Evolutionary conservation across 2,113 vertebrate genomes (phyloP).

Genomic region (Rhinoderma darwinii): DNA sequence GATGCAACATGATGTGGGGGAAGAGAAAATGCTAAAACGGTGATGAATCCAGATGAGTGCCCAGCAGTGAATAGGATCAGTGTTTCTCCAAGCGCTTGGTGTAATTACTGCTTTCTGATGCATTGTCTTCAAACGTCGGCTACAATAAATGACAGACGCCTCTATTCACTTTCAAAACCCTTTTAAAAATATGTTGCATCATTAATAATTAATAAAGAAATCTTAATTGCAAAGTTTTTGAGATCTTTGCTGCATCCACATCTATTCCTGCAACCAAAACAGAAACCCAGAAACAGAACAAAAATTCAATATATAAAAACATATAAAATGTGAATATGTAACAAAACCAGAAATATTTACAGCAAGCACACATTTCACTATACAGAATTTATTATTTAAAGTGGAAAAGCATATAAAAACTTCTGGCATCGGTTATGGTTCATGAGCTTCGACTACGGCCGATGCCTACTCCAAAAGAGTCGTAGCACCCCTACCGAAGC

Average conservation of each 20-base stretch:
- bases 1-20: slow-evolving; percentile 16
- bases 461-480: too few species aligned
- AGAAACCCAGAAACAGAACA: neutral
- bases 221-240: neutral
- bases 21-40: neutral
- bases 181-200: neutral
- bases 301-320: neutral
- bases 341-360: neutral
- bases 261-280: neutral
- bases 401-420: too few species aligned
- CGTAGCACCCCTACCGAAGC: too few species aligned
- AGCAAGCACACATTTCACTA: neutral
- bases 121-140: neutral
- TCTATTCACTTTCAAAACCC: neutral
- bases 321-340: neutral
- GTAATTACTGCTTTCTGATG: slow-evolving; percentile 7
- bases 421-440: too few species aligned
- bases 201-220: neutral
- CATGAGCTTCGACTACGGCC: too few species aligned
- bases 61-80: neutral
- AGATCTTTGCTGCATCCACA: neutral
- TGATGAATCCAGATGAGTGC: slow-evolving; percentile 1
- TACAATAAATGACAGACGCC: neutral
- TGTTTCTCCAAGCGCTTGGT: neutral
- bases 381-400: neutral